These are phyloP conservation scores for Vultur gryphus DNA, from an alignment of 2,797 vertebrate species.

Conservation along the genomic window DNA sequence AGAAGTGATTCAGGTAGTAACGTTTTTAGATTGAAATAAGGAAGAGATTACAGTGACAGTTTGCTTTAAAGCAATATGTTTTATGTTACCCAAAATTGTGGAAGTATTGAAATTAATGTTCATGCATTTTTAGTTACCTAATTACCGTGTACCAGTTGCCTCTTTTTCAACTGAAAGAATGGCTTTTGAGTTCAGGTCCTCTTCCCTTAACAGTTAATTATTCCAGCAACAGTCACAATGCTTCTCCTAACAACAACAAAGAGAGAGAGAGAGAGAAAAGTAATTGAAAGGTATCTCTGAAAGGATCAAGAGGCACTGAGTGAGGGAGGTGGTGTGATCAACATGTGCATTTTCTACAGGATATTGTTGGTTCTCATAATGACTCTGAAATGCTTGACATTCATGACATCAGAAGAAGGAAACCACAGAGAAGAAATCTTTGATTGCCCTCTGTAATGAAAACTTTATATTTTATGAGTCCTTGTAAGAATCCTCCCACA, in stretches of 20 bases:
- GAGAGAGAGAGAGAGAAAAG: not conserved
- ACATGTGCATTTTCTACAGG: not conserved
- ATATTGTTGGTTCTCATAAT: not conserved
- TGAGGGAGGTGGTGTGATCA: not conserved
- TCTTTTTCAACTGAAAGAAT: not conserved
- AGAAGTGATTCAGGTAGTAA: not conserved
- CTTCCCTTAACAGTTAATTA: not conserved
- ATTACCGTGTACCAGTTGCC: not conserved
- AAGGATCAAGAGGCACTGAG: not conserved
- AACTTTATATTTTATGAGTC: not conserved
- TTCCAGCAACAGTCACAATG: not conserved
- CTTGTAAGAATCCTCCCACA: not conserved
- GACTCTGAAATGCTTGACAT: not conserved
- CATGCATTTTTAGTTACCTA: not conserved
- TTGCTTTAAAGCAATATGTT: not conserved
- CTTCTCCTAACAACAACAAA: not conserved
- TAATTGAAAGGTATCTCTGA: not conserved
- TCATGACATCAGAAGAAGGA: not conserved
- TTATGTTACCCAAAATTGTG: not conserved
- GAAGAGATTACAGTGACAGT: not conserved
- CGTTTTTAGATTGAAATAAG: not conserved
- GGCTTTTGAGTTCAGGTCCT: not conserved
- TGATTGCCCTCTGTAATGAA: not conserved
- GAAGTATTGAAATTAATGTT: not conserved
- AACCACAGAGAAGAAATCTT: not conserved